These are phyloP conservation scores for Mamestra brassicae DNA, from an alignment of 2,888 invertebrate species.

Conservation along the genomic window DNA sequence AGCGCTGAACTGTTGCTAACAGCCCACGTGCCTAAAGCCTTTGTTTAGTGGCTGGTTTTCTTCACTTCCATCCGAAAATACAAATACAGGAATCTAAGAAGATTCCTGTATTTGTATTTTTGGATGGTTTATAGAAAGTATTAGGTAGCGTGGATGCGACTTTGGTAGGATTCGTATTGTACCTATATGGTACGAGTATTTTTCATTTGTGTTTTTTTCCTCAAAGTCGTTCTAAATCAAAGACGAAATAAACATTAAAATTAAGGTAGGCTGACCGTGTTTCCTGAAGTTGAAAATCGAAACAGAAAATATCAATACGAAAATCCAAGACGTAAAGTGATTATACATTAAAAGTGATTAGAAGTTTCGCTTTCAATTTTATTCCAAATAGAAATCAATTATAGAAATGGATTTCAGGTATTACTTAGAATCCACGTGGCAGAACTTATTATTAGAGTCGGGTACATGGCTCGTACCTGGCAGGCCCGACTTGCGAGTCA, in stretches of 20 bases:
- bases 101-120: slow-evolving; percentile 41
- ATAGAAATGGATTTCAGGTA: slow-evolving; percentile 73
- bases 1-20: slow-evolving; percentile 51
- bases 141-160: slow-evolving; percentile 3
- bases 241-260: neutral
- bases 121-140: slow-evolving; percentile 33
- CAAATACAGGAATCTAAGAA: no score
- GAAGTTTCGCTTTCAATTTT: slow-evolving; percentile 65
- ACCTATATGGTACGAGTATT: neutral
- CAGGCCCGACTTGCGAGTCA: slow-evolving; percentile 85
- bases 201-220: no score
- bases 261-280: neutral
- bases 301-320: slow-evolving; percentile 50
- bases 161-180: neutral
- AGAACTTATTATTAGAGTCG: slow-evolving; percentile 67
- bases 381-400: slow-evolving; percentile 72
- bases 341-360: slow-evolving; percentile 63
- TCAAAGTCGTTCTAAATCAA: neutral
- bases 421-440: slow-evolving; percentile 60
- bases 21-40: slow-evolving; percentile 6
- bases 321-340: slow-evolving; percentile 53
- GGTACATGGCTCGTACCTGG: slow-evolving; percentile 80
- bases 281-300: slow-evolving; percentile 21
- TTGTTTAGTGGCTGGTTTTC: slow-evolving; percentile 40
- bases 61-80: slow-evolving; percentile 30